A percentile compares a stretch with the other conserved stretches of the same genome.
These are phyloP conservation scores for Chloropsis hardwickii DNA, from an alignment of 2,113 vertebrate genomes.

Conservation along the genomic window DNA sequence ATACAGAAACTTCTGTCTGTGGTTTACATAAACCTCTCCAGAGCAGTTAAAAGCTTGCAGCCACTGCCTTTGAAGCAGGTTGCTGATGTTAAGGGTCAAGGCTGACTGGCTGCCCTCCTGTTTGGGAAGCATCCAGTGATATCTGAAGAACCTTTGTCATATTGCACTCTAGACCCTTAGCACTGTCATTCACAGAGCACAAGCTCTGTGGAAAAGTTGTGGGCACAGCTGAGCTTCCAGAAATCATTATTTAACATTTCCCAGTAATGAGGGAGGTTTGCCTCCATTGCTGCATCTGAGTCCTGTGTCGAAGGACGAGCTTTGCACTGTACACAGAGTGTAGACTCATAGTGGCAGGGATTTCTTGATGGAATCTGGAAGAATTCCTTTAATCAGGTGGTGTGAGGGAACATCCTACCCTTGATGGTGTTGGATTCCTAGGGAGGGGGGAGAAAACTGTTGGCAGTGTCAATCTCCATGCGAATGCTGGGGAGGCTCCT, in stretches of 20 bases:
- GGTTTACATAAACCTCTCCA: background rate
- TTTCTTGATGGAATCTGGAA: background rate
- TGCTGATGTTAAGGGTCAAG: background rate
- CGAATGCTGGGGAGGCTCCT: background rate
- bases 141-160: conserved; percentile 22
- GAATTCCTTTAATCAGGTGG: background rate
- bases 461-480: background rate
- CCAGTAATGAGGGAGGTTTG: background rate
- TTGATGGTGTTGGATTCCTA: background rate
- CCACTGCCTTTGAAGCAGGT: background rate
- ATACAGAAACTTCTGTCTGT: background rate
- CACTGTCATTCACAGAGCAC: background rate
- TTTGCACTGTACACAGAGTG: background rate
- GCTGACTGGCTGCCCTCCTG: background rate
- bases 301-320: background rate
- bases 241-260: background rate
- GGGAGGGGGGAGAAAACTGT: background rate
- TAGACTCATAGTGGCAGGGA: background rate
- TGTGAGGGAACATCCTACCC: background rate
- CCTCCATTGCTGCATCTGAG: background rate
- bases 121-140: background rate
- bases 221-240: background rate
- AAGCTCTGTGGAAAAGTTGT: background rate
- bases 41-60: background rate
- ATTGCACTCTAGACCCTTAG: conserved; percentile 1